These are phyloP conservation scores for Chironomus striatipennis DNA, from an alignment of 1,140 invertebrate genomes.

Conservation along the genomic window DNA sequence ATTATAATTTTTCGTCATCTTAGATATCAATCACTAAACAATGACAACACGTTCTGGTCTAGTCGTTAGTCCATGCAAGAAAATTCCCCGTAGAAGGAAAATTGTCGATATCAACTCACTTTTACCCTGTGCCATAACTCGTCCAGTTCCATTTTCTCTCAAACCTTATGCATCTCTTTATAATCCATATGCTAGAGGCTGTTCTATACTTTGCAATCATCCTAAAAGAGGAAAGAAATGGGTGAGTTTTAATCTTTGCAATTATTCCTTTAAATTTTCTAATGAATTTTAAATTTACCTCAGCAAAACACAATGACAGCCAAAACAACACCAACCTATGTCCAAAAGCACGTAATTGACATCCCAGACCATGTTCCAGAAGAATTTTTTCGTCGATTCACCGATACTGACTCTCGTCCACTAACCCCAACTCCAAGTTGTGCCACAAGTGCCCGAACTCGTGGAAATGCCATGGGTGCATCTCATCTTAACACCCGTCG, in stretches of 20 bases:
- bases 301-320: background rate
- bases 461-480: slow-evolving; percentile 31
- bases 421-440: slow-evolving; percentile 59
- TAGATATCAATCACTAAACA: background rate
- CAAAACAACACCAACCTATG: slow-evolving; percentile 18
- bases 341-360: slow-evolving; percentile 1
- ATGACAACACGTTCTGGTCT: background rate
- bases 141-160: slow-evolving; percentile 54
- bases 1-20: no score
- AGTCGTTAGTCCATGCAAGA: background rate
- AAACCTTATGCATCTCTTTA: slow-evolving; percentile 68
- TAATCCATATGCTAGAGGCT: slow-evolving; percentile 68
- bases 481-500: slow-evolving; percentile 37
- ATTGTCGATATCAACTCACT: background rate
- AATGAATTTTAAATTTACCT: no score
- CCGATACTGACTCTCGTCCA: slow-evolving; percentile 69
- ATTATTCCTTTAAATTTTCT: no score
- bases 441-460: slow-evolving; percentile 49
- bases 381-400: slow-evolving; percentile 56
- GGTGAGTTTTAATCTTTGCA: background rate
- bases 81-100: background rate
- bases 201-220: slow-evolving; percentile 74
- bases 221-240: slow-evolving; percentile 63
- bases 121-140: background rate
- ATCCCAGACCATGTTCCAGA: slow-evolving; percentile 43